Base-by-base conservation (phyloP, 2,888 invertebrate species). In the Archips xylosteana region DNA sequence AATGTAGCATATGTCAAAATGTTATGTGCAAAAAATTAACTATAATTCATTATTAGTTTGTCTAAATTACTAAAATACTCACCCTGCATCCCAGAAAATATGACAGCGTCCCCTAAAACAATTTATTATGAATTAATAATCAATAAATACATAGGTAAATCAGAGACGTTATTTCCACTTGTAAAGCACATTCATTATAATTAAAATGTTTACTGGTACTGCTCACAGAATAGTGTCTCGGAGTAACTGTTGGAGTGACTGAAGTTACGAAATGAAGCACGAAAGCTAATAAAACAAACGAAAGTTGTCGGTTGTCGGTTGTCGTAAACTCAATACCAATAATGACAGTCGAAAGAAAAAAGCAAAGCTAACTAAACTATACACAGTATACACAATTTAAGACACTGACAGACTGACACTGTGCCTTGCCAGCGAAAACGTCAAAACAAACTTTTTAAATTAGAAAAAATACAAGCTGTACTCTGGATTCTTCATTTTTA, bases 31-130 rank as follows among this genome's bases (percentile, higher is more conserved):
- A 32, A 32, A 57, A n/a, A 4, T 4, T 3, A 12, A 3, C 12
- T 57, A 12, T 6, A 32, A 57, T 2, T 32, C 5, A 32, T 32
- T 32, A 57, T 57, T 23, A 57, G 3, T 32, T 32, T 32, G 12
- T 32, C 32, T 6, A 51, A 3, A 42, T 42, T 42, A 13, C 23
- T 13, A 54, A 3, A 36, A 23, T 6, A 86, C 95, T 89, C 86
- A 96, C 96, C 96, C 90, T 95, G 95, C 90, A 95, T 94, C 78
- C 95, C 96, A 80, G 95, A 94, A 85, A 96, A 96, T 81, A 95
- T 89, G 75, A 96, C 95, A 71, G 95, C 94, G 95, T 96, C 96
- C 96, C 95, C 91, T 96, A 95, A 71, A 91, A 94, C 89, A 90
- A 89, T 83, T 83, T 82, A 81, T 72, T 66, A 77, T 76, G 45